Percentiles rank a stretch among this genome's conserved stretches.
These are phyloP conservation scores for Chaetorhynchus papuensis DNA, from an alignment of 2,113 vertebrate species.

Conservation along the genomic window DNA sequence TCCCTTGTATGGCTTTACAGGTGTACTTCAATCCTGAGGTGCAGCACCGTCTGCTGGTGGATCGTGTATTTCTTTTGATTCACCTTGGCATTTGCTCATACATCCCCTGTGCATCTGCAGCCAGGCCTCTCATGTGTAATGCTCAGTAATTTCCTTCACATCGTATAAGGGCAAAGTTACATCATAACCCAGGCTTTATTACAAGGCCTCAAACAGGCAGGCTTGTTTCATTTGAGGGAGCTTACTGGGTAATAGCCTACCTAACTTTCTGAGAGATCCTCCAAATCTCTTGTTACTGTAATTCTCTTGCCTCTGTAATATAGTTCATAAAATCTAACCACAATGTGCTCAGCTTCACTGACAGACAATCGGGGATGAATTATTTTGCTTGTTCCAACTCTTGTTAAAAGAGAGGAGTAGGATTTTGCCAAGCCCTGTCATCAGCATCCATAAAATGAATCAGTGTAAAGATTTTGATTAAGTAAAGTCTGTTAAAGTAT, in stretches of 20 bases:
- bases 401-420: neutral
- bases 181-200: neutral
- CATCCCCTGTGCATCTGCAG: neutral
- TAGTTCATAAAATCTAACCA: neutral
- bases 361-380: neutral
- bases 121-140: neutral
- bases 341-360: neutral
- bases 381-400: neutral
- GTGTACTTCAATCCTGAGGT: neutral
- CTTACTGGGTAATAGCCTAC: neutral
- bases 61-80: neutral
- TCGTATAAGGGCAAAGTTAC: neutral
- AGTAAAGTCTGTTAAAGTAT: neutral
- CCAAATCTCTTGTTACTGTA: neutral
- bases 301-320: neutral
- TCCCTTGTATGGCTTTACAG: neutral
- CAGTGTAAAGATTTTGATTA: neutral
- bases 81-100: neutral
- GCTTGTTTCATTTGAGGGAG: neutral
- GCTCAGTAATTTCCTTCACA: neutral
- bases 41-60: neutral
- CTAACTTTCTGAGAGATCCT: neutral
- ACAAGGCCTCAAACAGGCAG: neutral
- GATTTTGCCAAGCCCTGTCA: neutral
- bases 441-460: neutral